Percentiles rank a stretch among this genome's conserved stretches.
These are phyloP conservation scores for Chymomyza procnemis DNA, from an alignment of 2,888 invertebrate species.

Conservation along the genomic window DNA sequence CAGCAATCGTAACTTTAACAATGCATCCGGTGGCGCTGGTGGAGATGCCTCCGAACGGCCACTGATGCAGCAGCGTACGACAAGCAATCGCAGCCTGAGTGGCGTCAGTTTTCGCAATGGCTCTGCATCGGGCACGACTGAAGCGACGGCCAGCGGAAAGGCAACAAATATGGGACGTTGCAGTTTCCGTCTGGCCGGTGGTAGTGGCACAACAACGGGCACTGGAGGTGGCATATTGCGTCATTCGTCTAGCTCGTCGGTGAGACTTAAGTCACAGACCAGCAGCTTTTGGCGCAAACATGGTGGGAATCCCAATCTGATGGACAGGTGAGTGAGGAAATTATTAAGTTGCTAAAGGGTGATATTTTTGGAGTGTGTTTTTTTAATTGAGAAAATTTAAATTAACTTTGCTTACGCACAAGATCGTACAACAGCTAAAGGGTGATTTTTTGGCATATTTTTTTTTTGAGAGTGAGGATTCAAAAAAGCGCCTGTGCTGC, in stretches of 20 bases:
- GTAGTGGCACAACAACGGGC: constrained; percentile 7
- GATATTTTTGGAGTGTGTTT: too few species aligned
- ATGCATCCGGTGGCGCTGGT: constrained; percentile 26
- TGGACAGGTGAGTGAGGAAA: constrained; percentile 68
- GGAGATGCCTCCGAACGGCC: constrained; percentile 30
- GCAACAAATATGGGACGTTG: constrained; percentile 39
- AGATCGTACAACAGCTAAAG: too few species aligned
- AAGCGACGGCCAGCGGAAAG: constrained; percentile 40
- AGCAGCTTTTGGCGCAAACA: constrained; percentile 68
- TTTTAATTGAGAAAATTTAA: too few species aligned
- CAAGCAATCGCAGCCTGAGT: constrained; percentile 40
- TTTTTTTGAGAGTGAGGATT: too few species aligned
- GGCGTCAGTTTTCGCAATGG: constrained; percentile 58
- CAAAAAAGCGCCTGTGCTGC: too few species aligned
- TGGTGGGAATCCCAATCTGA: constrained; percentile 69
- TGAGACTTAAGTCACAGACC: constrained; percentile 50
- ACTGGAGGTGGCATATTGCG: constrained; percentile 55
- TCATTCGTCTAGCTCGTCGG: constrained; percentile 62
- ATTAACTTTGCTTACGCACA: too few species aligned
- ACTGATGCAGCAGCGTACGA: constrained; percentile 50
- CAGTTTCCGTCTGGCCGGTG: constrained; percentile 62
- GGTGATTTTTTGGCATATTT: too few species aligned
- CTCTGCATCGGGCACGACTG: not conserved
- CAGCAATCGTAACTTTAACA: constrained; percentile 70
- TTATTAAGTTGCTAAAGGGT: not conserved